These are phyloP conservation scores for Dryas iulia DNA, from an alignment of 1,140 invertebrate species.

Conservation along the genomic window DNA sequence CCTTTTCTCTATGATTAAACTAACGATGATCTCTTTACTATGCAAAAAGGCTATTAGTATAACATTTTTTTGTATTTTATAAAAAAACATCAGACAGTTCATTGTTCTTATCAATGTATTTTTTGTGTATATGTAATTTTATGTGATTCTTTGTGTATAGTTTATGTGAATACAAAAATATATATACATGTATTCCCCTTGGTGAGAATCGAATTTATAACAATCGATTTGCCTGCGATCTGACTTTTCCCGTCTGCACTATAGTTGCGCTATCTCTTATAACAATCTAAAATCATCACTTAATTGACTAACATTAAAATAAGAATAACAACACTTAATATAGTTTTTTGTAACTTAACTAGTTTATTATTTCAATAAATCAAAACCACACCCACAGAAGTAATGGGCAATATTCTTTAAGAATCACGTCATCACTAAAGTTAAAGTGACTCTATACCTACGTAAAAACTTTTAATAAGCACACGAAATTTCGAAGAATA, in stretches of 20 bases:
- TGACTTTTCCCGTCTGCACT: neutral
- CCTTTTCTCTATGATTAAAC: too few relatives aligned
- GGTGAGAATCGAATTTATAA: neutral
- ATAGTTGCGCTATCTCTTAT: neutral
- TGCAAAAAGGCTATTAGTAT: too few relatives aligned
- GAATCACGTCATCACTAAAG: constrained; percentile 12
- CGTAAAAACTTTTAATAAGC: neutral
- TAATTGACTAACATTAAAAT: neutral
- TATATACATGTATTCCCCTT: too few relatives aligned
- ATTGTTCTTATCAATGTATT: too few relatives aligned
- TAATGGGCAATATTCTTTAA: constrained; percentile 5
- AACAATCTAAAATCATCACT: neutral
- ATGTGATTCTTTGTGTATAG: too few relatives aligned
- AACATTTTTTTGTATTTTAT: too few relatives aligned
- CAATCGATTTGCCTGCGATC: too few relatives aligned
- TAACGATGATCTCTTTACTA: too few relatives aligned
- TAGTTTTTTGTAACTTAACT: constrained; percentile 3
- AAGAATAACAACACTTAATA: neutral
- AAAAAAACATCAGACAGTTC: too few relatives aligned
- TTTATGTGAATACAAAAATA: too few relatives aligned
- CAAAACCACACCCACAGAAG: constrained; percentile 10
- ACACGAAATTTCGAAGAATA: too few relatives aligned
- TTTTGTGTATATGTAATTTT: too few relatives aligned
- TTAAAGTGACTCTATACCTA: neutral
- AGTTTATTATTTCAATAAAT: constrained; percentile 10